These are phyloP conservation scores for Eupithecia tripunctaria DNA, from an alignment of 2,888 invertebrate species.

Conservation along the genomic window DNA sequence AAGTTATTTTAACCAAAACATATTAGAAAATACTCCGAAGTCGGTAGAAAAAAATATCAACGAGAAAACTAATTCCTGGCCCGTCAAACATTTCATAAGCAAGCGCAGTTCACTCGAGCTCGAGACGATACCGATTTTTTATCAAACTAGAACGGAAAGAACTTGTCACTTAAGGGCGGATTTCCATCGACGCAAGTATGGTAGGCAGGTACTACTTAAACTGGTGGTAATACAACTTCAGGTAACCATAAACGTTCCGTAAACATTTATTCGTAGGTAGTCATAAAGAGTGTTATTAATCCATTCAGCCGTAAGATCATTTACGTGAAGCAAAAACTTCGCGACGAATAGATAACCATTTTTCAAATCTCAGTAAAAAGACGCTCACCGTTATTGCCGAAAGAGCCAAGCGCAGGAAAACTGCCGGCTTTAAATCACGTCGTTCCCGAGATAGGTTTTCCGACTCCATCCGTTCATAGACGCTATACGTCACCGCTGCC, in stretches of 20 bases:
- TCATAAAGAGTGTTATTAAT: not conserved
- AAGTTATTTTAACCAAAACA: not conserved
- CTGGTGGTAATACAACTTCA: not conserved
- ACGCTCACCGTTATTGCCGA: constrained; percentile 11
- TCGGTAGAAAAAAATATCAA: constrained; percentile 50
- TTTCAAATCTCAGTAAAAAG: constrained; percentile 9
- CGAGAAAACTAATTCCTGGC: constrained; percentile 71
- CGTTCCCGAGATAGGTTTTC: constrained; percentile 43
- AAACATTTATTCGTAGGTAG: not conserved
- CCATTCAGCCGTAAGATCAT: not conserved
- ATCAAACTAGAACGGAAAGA: constrained; percentile 59
- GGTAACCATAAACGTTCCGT: not conserved
- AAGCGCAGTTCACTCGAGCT: constrained; percentile 60
- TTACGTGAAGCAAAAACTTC: not conserved
- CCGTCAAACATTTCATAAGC: constrained; percentile 79
- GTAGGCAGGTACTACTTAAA: not conserved
- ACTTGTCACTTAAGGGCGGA: constrained; percentile 36
- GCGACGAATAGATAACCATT: not conserved
- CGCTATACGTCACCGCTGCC: constrained; percentile 62
- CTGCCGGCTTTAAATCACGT: constrained; percentile 37
- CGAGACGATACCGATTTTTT: constrained; percentile 67
- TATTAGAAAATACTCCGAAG: constrained; percentile 13
- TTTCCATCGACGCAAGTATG: constrained; percentile 5
- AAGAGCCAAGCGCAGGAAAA: constrained; percentile 27
- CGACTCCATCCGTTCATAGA: constrained; percentile 48